These are phyloP conservation scores for Tympanuchus pallidicinctus DNA, from an alignment of 2,113 vertebrate genomes.

Conservation along the genomic window DNA sequence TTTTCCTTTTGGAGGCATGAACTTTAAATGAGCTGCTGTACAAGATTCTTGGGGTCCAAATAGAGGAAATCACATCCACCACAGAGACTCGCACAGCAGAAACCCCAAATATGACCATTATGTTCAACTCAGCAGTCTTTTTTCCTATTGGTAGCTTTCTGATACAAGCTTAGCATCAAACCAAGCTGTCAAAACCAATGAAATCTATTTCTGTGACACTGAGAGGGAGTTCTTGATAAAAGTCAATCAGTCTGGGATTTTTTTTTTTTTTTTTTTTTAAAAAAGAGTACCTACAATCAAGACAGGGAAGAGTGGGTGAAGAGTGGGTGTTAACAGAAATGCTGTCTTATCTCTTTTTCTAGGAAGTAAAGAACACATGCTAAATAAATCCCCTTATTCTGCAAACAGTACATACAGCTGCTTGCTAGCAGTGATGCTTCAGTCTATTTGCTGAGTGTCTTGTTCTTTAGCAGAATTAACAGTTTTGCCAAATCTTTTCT, in stretches of 20 bases:
- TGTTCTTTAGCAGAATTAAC: not conserved
- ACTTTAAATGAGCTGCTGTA: conserved; percentile 63
- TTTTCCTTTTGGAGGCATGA: conserved; percentile 35
- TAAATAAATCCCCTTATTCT: not conserved
- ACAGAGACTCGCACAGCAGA: conserved; percentile 42
- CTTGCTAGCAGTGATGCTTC: not conserved
- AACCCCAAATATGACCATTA: conserved; percentile 50
- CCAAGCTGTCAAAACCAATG: conserved; percentile 61
- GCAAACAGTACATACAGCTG: not conserved
- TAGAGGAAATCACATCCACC: conserved; percentile 59
- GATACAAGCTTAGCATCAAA: conserved; percentile 54
- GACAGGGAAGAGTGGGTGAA: not conserved
- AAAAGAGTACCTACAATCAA: not conserved
- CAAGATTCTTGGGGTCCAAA: conserved; percentile 62
- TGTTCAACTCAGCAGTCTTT: conserved; percentile 47
- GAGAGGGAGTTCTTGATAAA: conserved; percentile 58
- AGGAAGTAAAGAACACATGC: not conserved
- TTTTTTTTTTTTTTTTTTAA: not conserved
- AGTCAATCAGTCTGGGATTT: conserved; percentile 32
- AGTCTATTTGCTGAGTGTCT: not conserved
- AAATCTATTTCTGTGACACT: conserved; percentile 64
- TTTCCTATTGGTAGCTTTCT: conserved; percentile 55
- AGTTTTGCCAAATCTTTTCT: not conserved
- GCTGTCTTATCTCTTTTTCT: not conserved
- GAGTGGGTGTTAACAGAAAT: not conserved